Conservation (phyloP, 2,113 vertebrate genomes). For the Tupaia tana region DNA sequence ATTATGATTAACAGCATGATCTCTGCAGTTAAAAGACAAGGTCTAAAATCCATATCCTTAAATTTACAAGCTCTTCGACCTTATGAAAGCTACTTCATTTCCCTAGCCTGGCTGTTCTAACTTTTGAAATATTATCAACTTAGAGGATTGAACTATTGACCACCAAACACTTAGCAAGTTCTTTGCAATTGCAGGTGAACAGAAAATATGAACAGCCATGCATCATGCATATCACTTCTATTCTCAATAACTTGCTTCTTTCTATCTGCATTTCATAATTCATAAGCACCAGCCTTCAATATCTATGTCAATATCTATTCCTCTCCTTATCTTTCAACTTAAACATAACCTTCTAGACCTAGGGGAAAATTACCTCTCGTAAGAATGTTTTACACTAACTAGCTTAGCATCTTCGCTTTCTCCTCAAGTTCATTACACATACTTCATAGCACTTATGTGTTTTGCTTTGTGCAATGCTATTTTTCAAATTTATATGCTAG, state of each 20-base stretch:
- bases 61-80: background rate
- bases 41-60: background rate
- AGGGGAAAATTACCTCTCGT: background rate
- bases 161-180: background rate
- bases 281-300: too few species aligned
- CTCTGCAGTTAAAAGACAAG: background rate
- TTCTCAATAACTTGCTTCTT: background rate
- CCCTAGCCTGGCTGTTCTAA: background rate
- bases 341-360: background rate
- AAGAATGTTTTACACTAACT: background rate
- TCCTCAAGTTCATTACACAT: background rate
- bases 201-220: background rate
- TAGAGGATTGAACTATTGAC: background rate
- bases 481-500: constrained; percentile 24
- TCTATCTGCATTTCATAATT: background rate
- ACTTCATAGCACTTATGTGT: background rate
- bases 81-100: background rate
- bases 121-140: background rate
- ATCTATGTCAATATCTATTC: background rate
- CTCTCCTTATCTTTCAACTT: background rate
- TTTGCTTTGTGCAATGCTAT: background rate
- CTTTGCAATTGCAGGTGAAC: background rate
- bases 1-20: background rate
- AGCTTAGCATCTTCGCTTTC: background rate
- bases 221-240: background rate